Conservation (phyloP, 2,797 vertebrate species). For the Varecia variegata region DNA sequence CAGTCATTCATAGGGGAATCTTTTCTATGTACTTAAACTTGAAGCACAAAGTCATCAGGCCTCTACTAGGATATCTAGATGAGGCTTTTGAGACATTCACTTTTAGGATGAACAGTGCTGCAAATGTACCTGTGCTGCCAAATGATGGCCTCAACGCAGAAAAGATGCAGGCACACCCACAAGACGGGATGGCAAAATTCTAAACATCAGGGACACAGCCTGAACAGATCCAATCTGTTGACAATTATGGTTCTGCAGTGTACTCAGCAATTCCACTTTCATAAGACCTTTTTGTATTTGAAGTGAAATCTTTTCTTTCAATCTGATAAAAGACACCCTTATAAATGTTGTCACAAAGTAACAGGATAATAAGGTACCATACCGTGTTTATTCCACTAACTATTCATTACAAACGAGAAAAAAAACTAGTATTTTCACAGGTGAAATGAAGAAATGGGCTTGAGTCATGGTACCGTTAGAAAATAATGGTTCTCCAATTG, state of each 20-base stretch:
- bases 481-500: conserved; percentile 50
- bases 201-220: not conserved
- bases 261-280: conserved; percentile 2
- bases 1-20: conserved; percentile 2
- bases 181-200: not conserved
- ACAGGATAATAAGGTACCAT: conserved; percentile 77
- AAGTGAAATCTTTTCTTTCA: conserved; percentile 73
- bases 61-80: not conserved
- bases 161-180: not conserved
- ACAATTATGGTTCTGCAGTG: not conserved
- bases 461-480: conserved; percentile 69
- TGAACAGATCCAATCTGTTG: conserved; percentile 40
- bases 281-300: conserved; percentile 64
- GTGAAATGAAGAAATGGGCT: conserved; percentile 68
- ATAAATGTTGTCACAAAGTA: conserved; percentile 78
- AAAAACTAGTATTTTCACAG: conserved; percentile 72
- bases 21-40: conserved; percentile 52
- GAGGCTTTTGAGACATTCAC: conserved; percentile 44
- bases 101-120: not conserved
- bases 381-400: conserved; percentile 78
- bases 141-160: not conserved
- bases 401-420: conserved; percentile 78
- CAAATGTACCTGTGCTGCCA: not conserved
- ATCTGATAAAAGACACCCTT: conserved; percentile 59
- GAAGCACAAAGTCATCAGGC: not conserved